Conservation (phyloP, 2,797 vertebrate species). For the Leptodactylus fallax region DNA sequence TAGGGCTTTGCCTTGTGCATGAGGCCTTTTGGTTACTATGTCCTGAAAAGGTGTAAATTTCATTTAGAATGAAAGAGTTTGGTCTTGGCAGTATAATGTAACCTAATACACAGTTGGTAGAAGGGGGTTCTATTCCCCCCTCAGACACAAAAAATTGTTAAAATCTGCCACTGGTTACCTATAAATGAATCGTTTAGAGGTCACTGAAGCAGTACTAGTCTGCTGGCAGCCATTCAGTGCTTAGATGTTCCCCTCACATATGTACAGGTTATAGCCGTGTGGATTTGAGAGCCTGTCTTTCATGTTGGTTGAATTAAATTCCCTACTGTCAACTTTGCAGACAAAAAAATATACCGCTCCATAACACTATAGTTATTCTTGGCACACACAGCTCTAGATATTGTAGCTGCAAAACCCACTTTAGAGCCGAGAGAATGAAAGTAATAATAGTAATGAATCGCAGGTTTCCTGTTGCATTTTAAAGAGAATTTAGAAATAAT, state of each 20-base stretch:
- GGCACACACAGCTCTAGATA: conserved; percentile 30
- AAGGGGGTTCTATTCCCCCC: neutral
- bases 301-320: conserved; percentile 28
- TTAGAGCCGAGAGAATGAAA: conserved; percentile 8
- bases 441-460: conserved; percentile 48
- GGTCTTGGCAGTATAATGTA: neutral
- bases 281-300: conserved; percentile 26
- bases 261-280: neutral
- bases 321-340: conserved; percentile 24
- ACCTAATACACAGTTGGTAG: neutral
- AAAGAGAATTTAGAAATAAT: conserved; percentile 55
- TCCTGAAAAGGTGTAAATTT: neutral
- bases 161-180: conserved; percentile 14
- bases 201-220: neutral
- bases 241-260: conserved; percentile 1
- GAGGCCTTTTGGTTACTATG: neutral
- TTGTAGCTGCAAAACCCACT: conserved; percentile 40
- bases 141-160: neutral
- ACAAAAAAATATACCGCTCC: conserved; percentile 32
- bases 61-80: neutral
- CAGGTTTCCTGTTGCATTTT: conserved; percentile 47
- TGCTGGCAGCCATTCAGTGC: conserved; percentile 2
- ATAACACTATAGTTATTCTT: conserved; percentile 41
- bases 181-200: conserved; percentile 29
- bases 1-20: no score